Conservation (phyloP, 2,888 invertebrate species). For the Archips crataeganus region DNA sequence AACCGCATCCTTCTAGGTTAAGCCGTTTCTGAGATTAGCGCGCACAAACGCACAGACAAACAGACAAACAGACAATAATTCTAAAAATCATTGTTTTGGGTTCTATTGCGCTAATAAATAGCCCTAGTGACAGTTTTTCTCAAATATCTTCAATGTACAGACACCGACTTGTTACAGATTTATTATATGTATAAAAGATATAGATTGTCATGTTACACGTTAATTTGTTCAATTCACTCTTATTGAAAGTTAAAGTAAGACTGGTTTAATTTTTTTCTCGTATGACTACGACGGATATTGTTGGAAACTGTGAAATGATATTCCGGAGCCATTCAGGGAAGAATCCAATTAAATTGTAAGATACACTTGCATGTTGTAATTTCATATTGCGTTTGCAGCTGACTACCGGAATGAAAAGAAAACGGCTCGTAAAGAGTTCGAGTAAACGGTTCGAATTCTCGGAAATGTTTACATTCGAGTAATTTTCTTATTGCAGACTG, state of each 20-base stretch:
- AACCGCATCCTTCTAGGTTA: no score
- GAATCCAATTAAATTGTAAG: conserved; percentile 69
- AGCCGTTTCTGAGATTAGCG: no score
- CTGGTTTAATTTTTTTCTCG: conserved; percentile 22
- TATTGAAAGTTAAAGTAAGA: neutral
- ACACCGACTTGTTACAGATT: no score
- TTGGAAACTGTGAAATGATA: conserved; percentile 56
- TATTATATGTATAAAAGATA: no score
- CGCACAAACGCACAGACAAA: no score
- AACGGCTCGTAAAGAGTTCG: neutral
- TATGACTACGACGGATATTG: conserved; percentile 42
- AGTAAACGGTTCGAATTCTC: conserved; percentile 1
- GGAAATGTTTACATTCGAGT: neutral
- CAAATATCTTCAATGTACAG: no score
- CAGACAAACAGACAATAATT: no score
- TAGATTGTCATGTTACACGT: neutral
- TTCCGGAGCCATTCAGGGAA: conserved; percentile 52
- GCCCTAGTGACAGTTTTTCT: no score
- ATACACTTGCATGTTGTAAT: conserved; percentile 60
- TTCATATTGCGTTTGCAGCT: conserved; percentile 59
- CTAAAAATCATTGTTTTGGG: no score
- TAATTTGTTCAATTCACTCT: neutral
- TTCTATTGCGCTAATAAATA: no score
- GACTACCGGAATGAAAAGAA: conserved; percentile 44
- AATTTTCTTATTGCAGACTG: neutral